These are phyloP conservation scores for Helicolenus hilgendorfi DNA, from an alignment of 2,797 vertebrate genomes.

Conservation along the genomic window DNA sequence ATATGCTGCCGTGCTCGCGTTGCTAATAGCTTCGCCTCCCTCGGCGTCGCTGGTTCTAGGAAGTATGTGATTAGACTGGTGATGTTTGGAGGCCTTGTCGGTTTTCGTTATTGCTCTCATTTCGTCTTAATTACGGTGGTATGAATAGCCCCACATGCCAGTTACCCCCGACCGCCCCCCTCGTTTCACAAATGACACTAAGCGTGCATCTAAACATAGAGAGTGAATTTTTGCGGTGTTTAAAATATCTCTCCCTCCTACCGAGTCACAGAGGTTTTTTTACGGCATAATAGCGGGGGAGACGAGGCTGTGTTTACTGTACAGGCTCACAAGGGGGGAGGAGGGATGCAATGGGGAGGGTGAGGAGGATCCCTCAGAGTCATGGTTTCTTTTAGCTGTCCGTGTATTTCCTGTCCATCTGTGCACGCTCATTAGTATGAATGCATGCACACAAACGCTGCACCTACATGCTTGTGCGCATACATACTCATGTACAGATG, in stretches of 20 bases:
- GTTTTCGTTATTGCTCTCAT: slow-evolving; percentile 76
- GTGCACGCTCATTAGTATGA: background rate
- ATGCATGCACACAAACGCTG: background rate
- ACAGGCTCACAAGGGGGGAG: slow-evolving; percentile 1
- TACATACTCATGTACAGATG: slow-evolving; percentile 9
- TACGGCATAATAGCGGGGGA: slow-evolving; percentile 3
- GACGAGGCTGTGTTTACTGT: slow-evolving; percentile 60
- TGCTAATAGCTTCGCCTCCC: slow-evolving; percentile 72
- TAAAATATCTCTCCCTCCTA: slow-evolving; percentile 18
- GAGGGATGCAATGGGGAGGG: slow-evolving; percentile 10
- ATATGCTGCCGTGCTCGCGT: slow-evolving; percentile 36
- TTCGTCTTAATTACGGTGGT: slow-evolving; percentile 77
- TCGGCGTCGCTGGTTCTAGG: slow-evolving; percentile 57
- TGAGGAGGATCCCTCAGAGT: slow-evolving; percentile 6
- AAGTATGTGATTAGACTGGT: slow-evolving; percentile 75
- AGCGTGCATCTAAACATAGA: slow-evolving; percentile 63
- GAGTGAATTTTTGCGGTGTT: slow-evolving; percentile 57
- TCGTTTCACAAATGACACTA: slow-evolving; percentile 47
- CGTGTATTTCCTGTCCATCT: slow-evolving; percentile 27
- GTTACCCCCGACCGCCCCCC: slow-evolving; percentile 11
- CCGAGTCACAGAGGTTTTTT: slow-evolving; percentile 21
- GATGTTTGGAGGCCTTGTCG: slow-evolving; percentile 74
- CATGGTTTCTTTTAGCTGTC: background rate
- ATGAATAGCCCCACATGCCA: slow-evolving; percentile 53
- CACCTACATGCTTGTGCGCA: background rate